phyloP scores from a whole-genome alignment of 2,797 vertebrate species.

The Coracias cyanogaster region DNA sequence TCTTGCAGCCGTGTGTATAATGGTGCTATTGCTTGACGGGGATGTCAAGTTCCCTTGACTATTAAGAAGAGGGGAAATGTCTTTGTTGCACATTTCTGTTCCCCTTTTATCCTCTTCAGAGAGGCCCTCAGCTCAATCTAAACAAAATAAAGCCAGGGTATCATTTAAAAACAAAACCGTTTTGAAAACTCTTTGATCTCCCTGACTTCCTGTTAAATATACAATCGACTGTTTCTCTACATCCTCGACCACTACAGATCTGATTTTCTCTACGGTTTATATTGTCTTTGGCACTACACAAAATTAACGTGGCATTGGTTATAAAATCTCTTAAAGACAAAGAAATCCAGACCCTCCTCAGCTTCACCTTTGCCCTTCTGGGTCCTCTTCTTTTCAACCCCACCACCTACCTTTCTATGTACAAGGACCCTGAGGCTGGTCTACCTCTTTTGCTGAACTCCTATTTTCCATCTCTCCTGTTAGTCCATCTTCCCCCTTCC shows the following conservation, averaged over 20 bases:
- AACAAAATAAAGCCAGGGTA: constrained; percentile 69
- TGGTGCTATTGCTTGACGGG: constrained; percentile 55
- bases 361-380: background rate
- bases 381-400: background rate
- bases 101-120: constrained; percentile 64
- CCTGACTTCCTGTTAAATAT: constrained; percentile 60
- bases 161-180: constrained; percentile 65
- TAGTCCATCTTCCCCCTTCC: background rate
- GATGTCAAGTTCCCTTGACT: constrained; percentile 71
- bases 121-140: constrained; percentile 54
- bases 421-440: background rate
- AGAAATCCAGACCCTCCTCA: background rate
- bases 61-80: constrained; percentile 72
- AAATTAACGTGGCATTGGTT: background rate
- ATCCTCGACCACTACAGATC: constrained; percentile 18
- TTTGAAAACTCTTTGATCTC: constrained; percentile 62
- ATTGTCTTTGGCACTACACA: constrained; percentile 35
- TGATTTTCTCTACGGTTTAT: constrained; percentile 34
- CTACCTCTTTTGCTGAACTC: background rate
- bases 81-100: constrained; percentile 64
- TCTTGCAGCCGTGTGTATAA: constrained; percentile 25
- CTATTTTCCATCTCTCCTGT: background rate
- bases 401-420: background rate
- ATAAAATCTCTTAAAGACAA: constrained; percentile 13
- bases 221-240: constrained; percentile 21